Percentiles rank a stretch among this genome's conserved stretches.
These are phyloP conservation scores for Pachyrhynchus sulphureomaculatus DNA, from an alignment of 1,140 invertebrate species.

Conservation along the genomic window DNA sequence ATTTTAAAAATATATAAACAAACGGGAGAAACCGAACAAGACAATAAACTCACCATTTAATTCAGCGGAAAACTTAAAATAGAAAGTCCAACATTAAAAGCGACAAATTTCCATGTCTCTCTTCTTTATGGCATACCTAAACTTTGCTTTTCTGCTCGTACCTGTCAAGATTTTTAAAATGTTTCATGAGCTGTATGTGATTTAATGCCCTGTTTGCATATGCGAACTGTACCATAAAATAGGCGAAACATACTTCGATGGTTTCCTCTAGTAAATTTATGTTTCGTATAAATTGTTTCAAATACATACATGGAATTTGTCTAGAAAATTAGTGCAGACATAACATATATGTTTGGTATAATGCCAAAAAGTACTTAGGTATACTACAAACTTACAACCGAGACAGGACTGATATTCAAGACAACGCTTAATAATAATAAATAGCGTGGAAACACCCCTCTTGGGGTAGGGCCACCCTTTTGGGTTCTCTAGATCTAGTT, in stretches of 20 bases:
- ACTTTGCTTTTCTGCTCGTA: slow-evolving; percentile 16
- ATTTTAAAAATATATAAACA: no score
- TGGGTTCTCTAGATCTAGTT: no score
- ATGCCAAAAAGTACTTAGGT: no score
- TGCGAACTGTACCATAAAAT: slow-evolving; percentile 1
- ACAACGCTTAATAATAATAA: no score
- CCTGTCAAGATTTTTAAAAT: slow-evolving; percentile 30
- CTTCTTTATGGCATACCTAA: slow-evolving; percentile 26
- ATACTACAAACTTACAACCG: no score
- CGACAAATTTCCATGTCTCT: slow-evolving; percentile 24
- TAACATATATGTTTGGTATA: no score
- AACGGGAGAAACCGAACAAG: no score
- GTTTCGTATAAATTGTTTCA: slow-evolving; percentile 8
- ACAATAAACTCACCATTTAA: no score
- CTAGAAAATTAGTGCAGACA: no score
- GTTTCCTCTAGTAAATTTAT: slow-evolving; percentile 20
- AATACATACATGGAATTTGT: background rate
- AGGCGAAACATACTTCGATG: slow-evolving; percentile 16
- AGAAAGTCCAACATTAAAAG: slow-evolving; percentile 15
- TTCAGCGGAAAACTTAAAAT: slow-evolving; percentile 14
- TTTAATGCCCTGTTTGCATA: slow-evolving; percentile 30
- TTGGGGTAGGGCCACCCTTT: no score
- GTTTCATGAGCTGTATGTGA: slow-evolving; percentile 33
- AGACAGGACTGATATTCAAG: no score
- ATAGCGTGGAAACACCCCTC: no score